Base-by-base conservation (phyloP, 2,797 vertebrate species). In the Squalus acanthias region DNA sequence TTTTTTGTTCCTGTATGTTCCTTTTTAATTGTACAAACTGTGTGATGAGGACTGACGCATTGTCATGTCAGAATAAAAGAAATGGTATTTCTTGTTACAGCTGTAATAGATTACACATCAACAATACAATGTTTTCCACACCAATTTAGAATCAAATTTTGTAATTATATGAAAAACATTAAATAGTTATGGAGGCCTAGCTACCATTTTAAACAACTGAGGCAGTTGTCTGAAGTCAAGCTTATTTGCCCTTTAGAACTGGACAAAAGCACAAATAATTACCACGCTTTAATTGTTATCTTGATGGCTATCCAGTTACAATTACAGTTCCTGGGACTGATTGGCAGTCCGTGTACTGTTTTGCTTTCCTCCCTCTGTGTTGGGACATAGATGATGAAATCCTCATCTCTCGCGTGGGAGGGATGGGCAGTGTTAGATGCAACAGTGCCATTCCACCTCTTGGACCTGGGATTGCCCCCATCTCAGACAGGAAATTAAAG, bases 1-100 rank as follows among this genome's bases (percentile, higher is more conserved):
- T 57, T 91, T 87, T 74, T 95, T 95, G 69, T 76, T 95, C 70
- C 70, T 95, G 94, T 72, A 95, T 95, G 67, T 95, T 95, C 53
- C 39, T 95, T 53, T 72, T 95, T 74, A 53, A 95, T 74, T 95
- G 70, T 92, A 85, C 82, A 85, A 85, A 85, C 46, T 50, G 39
- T 85, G 82, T 69, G 63, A 69, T 67, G 65, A 69, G 91, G 63
- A 69, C 91, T 67, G 91, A 53, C 89, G 39, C 7, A 69, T 93
- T 93, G 91, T 93, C 89, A 67, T 69, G 91, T 93, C 63, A 69
- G 91, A 93, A 93, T 93, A 69, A 93, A 93, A 63, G 88, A 67
- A 93, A 46, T 93, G 91, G 33, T 67, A 69, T 67, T 93, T 93
- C 89, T 92, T 92, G 63, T 93, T 93, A 93, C 46, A 93, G n/a